A percentile compares a stretch with the other conserved stretches of the same genome.
Conservation (phyloP, 1,140 invertebrate genomes). For the Contarinia nasturtii region DNA sequence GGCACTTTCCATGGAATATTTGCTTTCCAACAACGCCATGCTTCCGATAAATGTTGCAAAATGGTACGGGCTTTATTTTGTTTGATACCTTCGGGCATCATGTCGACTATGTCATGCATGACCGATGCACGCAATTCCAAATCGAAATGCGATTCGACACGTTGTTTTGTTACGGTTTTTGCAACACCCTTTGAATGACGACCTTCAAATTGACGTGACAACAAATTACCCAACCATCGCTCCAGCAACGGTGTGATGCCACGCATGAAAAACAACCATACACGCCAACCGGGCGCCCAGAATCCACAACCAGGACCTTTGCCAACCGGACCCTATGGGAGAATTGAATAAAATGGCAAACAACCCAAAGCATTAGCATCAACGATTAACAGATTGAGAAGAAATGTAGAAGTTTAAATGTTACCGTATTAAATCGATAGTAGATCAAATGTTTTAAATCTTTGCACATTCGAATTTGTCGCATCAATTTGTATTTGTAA, state of each 20-base stretch:
- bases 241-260: constrained; percentile 96
- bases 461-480: constrained; percentile 99
- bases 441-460: constrained; percentile 99
- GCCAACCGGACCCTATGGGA: constrained; percentile 73
- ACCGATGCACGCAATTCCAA: constrained; percentile 91
- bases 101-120: constrained; percentile 99
- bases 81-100: constrained; percentile 99
- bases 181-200: constrained; percentile 97
- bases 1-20: constrained; percentile 99
- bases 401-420: constrained; percentile 1
- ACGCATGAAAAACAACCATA: constrained; percentile 99
- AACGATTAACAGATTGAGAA: background rate
- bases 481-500: constrained; percentile 99
- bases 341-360: background rate
- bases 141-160: constrained; percentile 99
- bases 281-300: constrained; percentile 98
- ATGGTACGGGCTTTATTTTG: constrained; percentile 99
- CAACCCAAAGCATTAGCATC: background rate
- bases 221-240: constrained; percentile 92
- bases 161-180: constrained; percentile 98
- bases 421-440: constrained; percentile 95
- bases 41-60: constrained; percentile 95
- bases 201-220: constrained; percentile 97
- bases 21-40: constrained; percentile 99
- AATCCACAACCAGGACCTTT: constrained; percentile 99